Conservation (phyloP, 2,888 invertebrate species). For the Agrotis exclamationis region DNA sequence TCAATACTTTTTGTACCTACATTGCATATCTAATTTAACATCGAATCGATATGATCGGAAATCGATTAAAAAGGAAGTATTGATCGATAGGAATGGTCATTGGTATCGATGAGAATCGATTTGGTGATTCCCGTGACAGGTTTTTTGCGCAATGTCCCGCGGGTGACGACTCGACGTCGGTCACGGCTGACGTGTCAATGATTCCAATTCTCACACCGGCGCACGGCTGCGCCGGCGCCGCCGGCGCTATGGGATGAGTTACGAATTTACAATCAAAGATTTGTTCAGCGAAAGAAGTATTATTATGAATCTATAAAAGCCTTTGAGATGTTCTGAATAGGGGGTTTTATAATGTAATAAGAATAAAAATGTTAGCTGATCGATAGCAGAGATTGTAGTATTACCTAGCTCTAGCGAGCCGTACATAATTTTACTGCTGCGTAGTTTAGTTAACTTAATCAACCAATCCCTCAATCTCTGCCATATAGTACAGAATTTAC, state of each 20-base stretch:
- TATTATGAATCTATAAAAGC: conserved; percentile 33
- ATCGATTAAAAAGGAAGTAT: conserved; percentile 57
- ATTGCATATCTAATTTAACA: conserved; percentile 61
- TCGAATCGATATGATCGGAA: conserved; percentile 36
- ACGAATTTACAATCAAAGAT: conserved; percentile 50
- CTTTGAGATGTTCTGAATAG: conserved; percentile 8
- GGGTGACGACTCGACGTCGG: conserved; percentile 55
- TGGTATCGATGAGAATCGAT: conserved; percentile 82
- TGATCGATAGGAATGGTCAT: conserved; percentile 72
- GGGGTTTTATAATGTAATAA: conserved; percentile 1
- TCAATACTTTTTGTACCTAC: conserved; percentile 56
- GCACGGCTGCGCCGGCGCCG: conserved; percentile 71
- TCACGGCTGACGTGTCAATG: conserved; percentile 80
- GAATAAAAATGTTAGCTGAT: not conserved
- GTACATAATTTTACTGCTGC: too few relatives aligned
- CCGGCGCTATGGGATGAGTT: conserved; percentile 68
- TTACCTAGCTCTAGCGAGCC: too few relatives aligned
- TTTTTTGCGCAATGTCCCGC: conserved; percentile 79
- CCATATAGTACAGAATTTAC: too few relatives aligned
- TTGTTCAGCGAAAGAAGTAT: conserved; percentile 33
- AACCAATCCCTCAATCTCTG: not conserved
- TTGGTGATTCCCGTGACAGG: conserved; percentile 82
- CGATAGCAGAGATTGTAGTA: not conserved
- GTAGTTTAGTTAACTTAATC: not conserved
- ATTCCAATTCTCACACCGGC: conserved; percentile 78